These are phyloP conservation scores for Haliclystus octoradiatus DNA, from an alignment of 30 jellyfish, hydroid and myxozoan genomes.

Conservation along the genomic window DNA sequence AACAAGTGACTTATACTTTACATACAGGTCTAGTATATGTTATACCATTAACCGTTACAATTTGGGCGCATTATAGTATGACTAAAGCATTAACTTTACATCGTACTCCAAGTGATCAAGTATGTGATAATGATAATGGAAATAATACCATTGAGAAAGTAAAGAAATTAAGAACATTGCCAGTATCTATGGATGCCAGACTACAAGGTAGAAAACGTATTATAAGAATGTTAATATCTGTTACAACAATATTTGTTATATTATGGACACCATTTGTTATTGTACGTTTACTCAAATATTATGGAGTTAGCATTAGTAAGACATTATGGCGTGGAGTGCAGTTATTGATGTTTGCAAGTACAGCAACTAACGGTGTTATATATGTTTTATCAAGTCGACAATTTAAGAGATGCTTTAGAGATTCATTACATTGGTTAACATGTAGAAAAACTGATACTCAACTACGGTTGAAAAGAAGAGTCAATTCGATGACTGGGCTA, in stretches of 20 bases:
- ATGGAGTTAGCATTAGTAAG: constrained; percentile 31
- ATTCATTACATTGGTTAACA: constrained; percentile 47
- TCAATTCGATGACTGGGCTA: too few species aligned
- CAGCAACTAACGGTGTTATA: constrained; percentile 73
- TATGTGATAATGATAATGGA: background rate
- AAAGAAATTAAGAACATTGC: background rate
- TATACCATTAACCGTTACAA: constrained; percentile 63
- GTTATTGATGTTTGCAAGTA: constrained; percentile 54
- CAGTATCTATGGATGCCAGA: background rate
- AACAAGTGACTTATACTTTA: constrained; percentile 40
- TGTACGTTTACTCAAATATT: constrained; percentile 53
- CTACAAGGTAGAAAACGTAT: constrained; percentile 44
- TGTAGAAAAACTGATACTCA: too few species aligned
- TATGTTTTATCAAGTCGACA: constrained; percentile 86
- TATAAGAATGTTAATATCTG: constrained; percentile 54
- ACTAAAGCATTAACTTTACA: constrained; percentile 41
- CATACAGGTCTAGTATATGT: constrained; percentile 63
- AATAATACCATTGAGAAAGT: background rate
- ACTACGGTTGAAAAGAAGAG: too few species aligned
- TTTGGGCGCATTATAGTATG: constrained; percentile 66
- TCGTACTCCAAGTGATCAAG: background rate
- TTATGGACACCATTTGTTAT: constrained; percentile 90
- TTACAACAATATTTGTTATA: constrained; percentile 46
- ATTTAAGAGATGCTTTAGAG: constrained; percentile 54
- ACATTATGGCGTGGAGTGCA: constrained; percentile 66